A percentile compares a stretch with the other conserved stretches of the same genome.
These are phyloP conservation scores for Lerista edwardsae DNA, from an alignment of 2,797 vertebrate species.

Conservation along the genomic window DNA sequence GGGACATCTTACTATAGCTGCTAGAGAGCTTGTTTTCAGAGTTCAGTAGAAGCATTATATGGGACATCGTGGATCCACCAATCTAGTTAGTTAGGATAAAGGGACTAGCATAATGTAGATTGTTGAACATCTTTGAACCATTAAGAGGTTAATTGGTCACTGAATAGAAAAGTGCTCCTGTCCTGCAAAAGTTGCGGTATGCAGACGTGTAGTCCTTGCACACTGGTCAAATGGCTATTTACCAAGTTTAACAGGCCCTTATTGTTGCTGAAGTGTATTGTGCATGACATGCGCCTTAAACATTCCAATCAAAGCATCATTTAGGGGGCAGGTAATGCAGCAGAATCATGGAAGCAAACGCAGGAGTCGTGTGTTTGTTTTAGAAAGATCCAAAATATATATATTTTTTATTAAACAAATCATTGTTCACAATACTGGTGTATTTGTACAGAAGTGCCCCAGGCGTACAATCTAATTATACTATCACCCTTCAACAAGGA, in stretches of 20 bases:
- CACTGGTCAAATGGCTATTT: too few species aligned
- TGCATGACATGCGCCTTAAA: neutral
- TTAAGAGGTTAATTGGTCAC: neutral
- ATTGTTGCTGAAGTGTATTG: too few species aligned
- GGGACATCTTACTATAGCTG: neutral
- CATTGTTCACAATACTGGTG: slow-evolving; percentile 36
- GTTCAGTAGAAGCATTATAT: neutral
- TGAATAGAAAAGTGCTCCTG: neutral
- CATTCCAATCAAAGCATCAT: neutral
- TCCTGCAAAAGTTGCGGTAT: too few species aligned
- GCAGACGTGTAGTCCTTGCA: neutral
- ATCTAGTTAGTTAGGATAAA: neutral
- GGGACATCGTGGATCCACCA: neutral
- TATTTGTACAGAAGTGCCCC: slow-evolving; percentile 40
- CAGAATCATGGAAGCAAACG: neutral
- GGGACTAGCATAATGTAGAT: neutral
- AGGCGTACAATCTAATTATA: slow-evolving; percentile 30
- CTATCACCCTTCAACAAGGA: slow-evolving; percentile 5
- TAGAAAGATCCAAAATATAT: slow-evolving; percentile 71
- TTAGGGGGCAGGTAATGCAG: too few species aligned
- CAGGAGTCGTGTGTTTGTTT: slow-evolving; percentile 47
- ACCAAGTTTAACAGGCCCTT: too few species aligned
- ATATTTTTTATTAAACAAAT: slow-evolving; percentile 55
- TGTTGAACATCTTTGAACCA: neutral
- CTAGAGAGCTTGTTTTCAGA: neutral